Base-by-base conservation (phyloP, 2,888 invertebrate species). In the Cataglyphis livida region DNA sequence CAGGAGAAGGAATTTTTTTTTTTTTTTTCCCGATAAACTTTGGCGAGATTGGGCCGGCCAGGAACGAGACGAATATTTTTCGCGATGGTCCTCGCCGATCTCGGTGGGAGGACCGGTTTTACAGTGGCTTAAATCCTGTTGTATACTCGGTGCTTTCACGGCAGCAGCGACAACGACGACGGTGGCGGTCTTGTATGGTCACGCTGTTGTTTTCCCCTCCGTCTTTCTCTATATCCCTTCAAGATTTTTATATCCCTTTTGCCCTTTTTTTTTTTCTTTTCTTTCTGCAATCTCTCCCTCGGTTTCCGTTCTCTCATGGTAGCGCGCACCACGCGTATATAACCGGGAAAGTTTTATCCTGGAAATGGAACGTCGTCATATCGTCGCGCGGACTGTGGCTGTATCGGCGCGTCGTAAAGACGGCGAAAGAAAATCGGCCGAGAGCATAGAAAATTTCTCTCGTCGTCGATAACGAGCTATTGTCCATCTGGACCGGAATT, bases 101-200 rank as follows among this genome's bases (percentile, higher is more conserved):
- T 86, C 89, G 88, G 90, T 90, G 90, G 90, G 90, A 90, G 90
- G 90, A 90, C 90, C 90, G 90, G 90, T 90, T 90, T 90, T 84
- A 90, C 90, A 89, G 90, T 90, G 90, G 90, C 90, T 90, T 90
- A 90, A 90, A 90, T 90, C 89, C 90, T 90, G 90, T 90, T 90
- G 90, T 90, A 85, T 25, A 54, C 71, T 51, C 81, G 70, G 89
- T 70, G 82, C 87, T 87, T 87, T 90, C 89, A 89, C 84, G 87
- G 85, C 57, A 25, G 38, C 66, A 54, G 38, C 65, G 57, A 28
- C 12, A 51, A 38, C 35, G 54, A 48, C 48, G 41, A 73, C 28
- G 65, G 28, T 28, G 64, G 28, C 64, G 59, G 18, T 59, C 38
- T 59, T 74, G 83, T 57, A 73, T 38, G 73, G 48, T 65, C 74